phyloP scores from a whole-genome alignment of 2,113 vertebrate genomes.

The Eira barbara region DNA sequence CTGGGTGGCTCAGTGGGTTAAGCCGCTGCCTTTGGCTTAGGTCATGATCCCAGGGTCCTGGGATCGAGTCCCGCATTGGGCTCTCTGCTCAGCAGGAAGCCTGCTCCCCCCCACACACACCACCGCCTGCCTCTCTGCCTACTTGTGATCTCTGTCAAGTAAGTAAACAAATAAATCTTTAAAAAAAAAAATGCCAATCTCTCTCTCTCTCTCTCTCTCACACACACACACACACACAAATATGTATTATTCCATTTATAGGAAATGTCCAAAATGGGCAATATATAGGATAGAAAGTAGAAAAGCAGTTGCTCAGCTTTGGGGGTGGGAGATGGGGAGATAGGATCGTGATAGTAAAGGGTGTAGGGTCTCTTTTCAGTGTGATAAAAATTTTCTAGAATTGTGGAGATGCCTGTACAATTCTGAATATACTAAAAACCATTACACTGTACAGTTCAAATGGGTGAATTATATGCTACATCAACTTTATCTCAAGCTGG shows the following conservation, averaged over 20 bases:
- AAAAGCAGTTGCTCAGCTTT: neutral
- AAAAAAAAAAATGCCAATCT: neutral
- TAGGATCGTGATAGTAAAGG: neutral
- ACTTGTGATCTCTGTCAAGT: no score
- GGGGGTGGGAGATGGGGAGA: neutral
- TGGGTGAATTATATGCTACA: neutral
- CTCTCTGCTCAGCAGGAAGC: no score
- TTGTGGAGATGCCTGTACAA: neutral
- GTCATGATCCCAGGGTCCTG: no score
- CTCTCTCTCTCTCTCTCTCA: no score
- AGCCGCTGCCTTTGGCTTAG: no score
- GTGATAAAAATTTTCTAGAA: no score
- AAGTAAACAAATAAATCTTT: no score
- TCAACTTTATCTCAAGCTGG: neutral
- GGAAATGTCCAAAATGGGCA: neutral
- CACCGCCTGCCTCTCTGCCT: no score
- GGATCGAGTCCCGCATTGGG: no score
- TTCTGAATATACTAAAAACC: neutral
- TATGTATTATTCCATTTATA: neutral
- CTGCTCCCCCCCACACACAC: accelerated
- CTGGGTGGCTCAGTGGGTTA: no score
- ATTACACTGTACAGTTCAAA: accelerated
- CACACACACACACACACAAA: neutral
- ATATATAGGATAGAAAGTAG: neutral
- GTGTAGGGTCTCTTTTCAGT: neutral